Conservation (phyloP, 35 echinoderm and acorn worm species). For the Nesometra sesokonis region DNA sequence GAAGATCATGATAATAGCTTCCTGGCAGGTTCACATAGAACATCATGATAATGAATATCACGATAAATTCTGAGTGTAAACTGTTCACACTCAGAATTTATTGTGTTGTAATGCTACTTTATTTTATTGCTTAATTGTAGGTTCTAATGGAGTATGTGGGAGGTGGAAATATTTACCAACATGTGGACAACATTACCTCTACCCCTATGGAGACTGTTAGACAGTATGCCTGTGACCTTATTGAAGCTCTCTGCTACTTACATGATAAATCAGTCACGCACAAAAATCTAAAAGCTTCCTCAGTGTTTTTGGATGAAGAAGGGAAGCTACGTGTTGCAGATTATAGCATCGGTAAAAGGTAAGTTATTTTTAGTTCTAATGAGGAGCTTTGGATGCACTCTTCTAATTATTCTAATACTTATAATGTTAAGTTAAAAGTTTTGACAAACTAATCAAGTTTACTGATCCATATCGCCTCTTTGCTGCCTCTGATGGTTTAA, state of each 20-base stretch:
- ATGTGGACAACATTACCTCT: conserved; percentile 12
- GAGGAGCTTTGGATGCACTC: too few relatives aligned
- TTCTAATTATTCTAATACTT: too few relatives aligned
- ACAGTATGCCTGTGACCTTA: conserved; percentile 68
- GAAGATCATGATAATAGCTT: too few relatives aligned
- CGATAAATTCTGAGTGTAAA: too few relatives aligned
- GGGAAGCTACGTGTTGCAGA: conserved; percentile 62
- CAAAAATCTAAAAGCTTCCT: conserved; percentile 73
- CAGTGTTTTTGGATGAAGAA: conserved; percentile 55
- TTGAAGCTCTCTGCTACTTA: conserved; percentile 59
- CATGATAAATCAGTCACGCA: conserved; percentile 84
- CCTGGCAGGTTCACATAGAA: too few relatives aligned
- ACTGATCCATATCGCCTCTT: too few relatives aligned
- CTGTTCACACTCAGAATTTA: too few relatives aligned
- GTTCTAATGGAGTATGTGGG: conserved; percentile 83
- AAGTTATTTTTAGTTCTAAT: too few relatives aligned
- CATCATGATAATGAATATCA: too few relatives aligned
- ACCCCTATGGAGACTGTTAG: conserved; percentile 51
- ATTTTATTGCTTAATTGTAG: conserved; percentile 2
- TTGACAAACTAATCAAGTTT: too few relatives aligned
- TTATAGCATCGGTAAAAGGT: conserved; percentile 87
- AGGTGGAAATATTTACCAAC: conserved; percentile 46
- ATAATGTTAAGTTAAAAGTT: too few relatives aligned
- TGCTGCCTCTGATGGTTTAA: too few relatives aligned
- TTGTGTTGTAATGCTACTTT: neutral